phyloP scores from a whole-genome alignment of 2,797 vertebrate genomes.

The Monodelphis domestica region DNA sequence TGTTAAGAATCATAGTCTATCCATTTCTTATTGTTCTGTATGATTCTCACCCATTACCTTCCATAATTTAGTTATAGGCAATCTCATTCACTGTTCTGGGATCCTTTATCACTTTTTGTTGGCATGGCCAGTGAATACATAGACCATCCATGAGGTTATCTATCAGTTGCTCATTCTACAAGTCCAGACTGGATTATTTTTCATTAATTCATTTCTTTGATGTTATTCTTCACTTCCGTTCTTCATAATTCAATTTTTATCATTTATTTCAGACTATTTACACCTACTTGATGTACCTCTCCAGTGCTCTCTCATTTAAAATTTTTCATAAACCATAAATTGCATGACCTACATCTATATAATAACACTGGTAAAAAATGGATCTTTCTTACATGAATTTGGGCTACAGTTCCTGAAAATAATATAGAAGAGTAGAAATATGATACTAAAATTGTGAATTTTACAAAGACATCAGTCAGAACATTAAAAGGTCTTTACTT shows the following conservation, averaged over 20 bases:
- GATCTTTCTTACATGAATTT: background rate
- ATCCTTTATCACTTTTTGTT: background rate
- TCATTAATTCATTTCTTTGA: background rate
- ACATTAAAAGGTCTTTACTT: background rate
- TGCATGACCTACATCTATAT: background rate
- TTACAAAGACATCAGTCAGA: background rate
- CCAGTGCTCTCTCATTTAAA: background rate
- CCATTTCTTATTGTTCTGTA: background rate
- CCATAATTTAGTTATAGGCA: background rate
- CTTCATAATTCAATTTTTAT: background rate
- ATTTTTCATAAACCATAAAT: background rate
- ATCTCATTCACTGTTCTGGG: background rate
- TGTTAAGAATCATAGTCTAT: background rate
- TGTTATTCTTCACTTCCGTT: background rate
- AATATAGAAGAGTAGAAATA: constrained; percentile 31
- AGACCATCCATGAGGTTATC: too few species aligned
- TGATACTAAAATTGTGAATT: background rate
- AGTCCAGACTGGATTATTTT: background rate
- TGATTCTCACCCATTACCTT: background rate
- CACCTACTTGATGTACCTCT: background rate
- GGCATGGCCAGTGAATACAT: background rate
- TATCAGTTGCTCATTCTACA: background rate
- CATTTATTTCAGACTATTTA: background rate
- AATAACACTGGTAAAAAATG: background rate
- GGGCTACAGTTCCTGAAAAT: background rate